Conservation (phyloP, 2,888 invertebrate species). For the Nymphalis c-album region DNA sequence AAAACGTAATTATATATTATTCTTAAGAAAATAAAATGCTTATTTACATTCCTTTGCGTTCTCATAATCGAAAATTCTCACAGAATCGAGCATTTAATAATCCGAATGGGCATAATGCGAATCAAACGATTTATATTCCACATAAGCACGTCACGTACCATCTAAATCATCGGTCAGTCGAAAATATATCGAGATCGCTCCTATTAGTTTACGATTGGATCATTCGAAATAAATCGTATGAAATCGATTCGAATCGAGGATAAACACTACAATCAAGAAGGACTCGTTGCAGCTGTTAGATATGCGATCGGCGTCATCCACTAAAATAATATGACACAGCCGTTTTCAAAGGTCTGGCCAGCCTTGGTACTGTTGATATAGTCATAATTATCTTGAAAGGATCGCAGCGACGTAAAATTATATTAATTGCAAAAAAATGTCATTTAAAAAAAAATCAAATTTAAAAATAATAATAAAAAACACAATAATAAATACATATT, state of each 20-base stretch:
- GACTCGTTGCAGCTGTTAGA: conserved; percentile 75
- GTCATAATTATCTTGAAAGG: conserved; percentile 63
- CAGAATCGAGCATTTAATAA: conserved; percentile 78
- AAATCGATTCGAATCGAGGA: conserved; percentile 73
- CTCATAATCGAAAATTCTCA: conserved; percentile 72
- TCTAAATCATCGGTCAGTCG: conserved; percentile 74
- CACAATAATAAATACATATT: too few species aligned
- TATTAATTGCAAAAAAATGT: background rate
- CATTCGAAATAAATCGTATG: conserved; percentile 73
- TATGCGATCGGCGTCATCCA: conserved; percentile 74
- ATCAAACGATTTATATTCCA: conserved; percentile 75
- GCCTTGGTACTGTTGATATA: conserved; percentile 49
- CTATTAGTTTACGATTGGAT: conserved; percentile 75
- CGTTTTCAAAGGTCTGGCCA: conserved; percentile 65
- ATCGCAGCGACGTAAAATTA: conserved; percentile 47
- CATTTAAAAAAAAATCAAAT: background rate
- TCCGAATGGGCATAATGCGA: conserved; percentile 73
- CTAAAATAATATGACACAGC: conserved; percentile 82
- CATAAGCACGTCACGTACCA: conserved; percentile 78
- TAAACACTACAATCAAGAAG: conserved; percentile 77
- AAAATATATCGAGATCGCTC: conserved; percentile 74
- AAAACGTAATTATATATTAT: conserved; percentile 34
- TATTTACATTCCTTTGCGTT: conserved; percentile 65
- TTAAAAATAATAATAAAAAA: too few species aligned
- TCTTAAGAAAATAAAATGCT: conserved; percentile 35